Evolutionary conservation across 2,888 invertebrate genomes (phyloP), one percentile per base, ranked within the genome.

Genomic region (Drosophila paracracens): DNA sequence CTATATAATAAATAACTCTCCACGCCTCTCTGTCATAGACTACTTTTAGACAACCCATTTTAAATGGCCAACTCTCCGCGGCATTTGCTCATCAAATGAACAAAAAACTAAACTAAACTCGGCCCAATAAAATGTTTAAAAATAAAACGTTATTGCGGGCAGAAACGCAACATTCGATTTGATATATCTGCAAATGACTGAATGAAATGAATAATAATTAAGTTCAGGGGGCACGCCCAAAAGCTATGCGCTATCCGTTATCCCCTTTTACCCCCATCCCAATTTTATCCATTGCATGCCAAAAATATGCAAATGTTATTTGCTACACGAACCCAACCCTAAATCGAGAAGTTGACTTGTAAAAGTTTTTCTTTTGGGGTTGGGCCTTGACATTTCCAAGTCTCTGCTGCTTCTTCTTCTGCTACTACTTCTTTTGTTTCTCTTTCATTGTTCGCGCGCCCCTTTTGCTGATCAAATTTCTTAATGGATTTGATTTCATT

Each of bases 351-450:
- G 40, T 29, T 40, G 60, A 59, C 61, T 51, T 33, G 46, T 25
- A 46, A 25, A 46, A 46, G 46, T 27, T 46, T 46, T 16, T 25
- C 46, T 25, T 51, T 64, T 51, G 43, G 50, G 60, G 21, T 31
- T 50, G 48, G 63, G 48, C 85, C 88, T 85, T 88, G 88, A 79
- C 85, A 79, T 84, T 83, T 74, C 46, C 16, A 40, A 35, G 13
- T 31, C 16, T 31, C 13, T 53, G 29, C 16, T 27, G 2, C 18
- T 18, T 33, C 16, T 61, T 57, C 13, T 31, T 18, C 27, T n/a
- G 2, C 48, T 27, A 1, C 35, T 35, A 2, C 36, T 10, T 10
- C 40, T 40, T 40, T 46, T 16, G 46, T 16, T 50, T 13, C 2
- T 6, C 29, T 31, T n/a, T 11, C 13, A n/a, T n/a, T 43, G 29